Conservation (phyloP, 1,140 invertebrate genomes). For the Sipha flava region DNA sequence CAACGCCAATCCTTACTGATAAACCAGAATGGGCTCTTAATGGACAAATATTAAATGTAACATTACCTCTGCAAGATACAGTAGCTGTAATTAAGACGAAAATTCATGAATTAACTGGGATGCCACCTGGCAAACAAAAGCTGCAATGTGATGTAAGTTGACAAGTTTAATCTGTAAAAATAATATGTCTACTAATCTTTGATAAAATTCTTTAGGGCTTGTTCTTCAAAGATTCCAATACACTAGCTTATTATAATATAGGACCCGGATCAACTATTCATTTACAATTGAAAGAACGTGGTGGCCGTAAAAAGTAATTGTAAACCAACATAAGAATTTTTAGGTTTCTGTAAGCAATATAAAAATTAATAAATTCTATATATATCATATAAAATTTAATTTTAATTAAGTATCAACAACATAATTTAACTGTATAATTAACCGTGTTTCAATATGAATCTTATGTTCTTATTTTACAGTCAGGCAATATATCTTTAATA, state of each 20-base stretch:
- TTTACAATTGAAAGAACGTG: constrained; percentile 91
- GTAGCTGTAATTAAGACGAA: constrained; percentile 64
- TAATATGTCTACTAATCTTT: neutral
- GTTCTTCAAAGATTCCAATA: constrained; percentile 96
- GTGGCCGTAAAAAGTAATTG: constrained; percentile 90
- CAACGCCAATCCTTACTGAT: constrained; percentile 72
- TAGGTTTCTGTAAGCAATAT: too few species aligned
- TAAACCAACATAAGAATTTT: neutral
- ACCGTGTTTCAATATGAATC: neutral
- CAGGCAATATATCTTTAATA: constrained; percentile 24
- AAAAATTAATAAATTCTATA: too few species aligned
- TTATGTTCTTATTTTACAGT: neutral
- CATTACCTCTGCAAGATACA: constrained; percentile 68
- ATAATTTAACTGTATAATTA: neutral
- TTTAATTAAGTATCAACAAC: neutral
- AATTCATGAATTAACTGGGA: constrained; percentile 34
- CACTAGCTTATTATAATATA: constrained; percentile 93
- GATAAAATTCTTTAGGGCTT: constrained; percentile 62
- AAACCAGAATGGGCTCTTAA: constrained; percentile 95
- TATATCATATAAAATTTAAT: neutral
- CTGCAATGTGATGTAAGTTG: constrained; percentile 71
- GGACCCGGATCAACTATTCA: constrained; percentile 71
- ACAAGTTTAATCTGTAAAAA: constrained; percentile 3
- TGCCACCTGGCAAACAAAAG: constrained; percentile 76
- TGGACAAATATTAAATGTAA: constrained; percentile 76